These are phyloP conservation scores for Hirtodrosophila alboralis DNA, from an alignment of 2,888 invertebrate genomes.

Conservation along the genomic window DNA sequence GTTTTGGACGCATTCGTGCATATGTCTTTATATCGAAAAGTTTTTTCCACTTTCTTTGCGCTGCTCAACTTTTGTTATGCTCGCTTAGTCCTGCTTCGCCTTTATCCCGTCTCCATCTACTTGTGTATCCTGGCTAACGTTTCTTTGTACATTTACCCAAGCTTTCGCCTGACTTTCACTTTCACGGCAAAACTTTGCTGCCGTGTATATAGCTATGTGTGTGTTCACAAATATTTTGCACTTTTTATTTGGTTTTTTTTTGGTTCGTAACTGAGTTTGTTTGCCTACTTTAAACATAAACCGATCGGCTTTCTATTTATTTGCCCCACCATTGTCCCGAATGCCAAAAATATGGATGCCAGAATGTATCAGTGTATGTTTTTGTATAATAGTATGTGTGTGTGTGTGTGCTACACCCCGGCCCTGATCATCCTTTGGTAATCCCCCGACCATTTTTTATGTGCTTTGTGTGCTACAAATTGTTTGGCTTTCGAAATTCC, in stretches of 20 bases:
- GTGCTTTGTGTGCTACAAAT: conserved; percentile 73
- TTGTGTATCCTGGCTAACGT: conserved; percentile 15
- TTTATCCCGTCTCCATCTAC: conserved; percentile 13
- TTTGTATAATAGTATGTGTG: conserved; percentile 6
- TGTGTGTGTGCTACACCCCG: conserved; percentile 3
- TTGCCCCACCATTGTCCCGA: conserved; percentile 40
- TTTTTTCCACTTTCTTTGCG: conserved; percentile 74
- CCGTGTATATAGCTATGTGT: conserved; percentile 15
- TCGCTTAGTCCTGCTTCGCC: conserved; percentile 58
- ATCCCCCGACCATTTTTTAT: conserved; percentile 38
- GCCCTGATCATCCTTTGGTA: conserved; percentile 36
- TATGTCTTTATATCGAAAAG: conserved; percentile 76
- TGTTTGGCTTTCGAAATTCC: conserved; percentile 74
- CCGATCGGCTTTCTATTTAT: conserved; percentile 67
- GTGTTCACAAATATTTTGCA: conserved; percentile 42
- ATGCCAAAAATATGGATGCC: conserved; percentile 38
- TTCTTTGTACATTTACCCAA: conserved; percentile 48
- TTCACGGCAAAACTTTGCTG: conserved; percentile 37
- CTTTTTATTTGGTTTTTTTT: conserved; percentile 21
- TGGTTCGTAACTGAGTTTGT: conserved; percentile 28
- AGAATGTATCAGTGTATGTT: conserved; percentile 31
- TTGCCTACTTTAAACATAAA: conserved; percentile 69
- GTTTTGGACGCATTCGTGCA: conserved; percentile 64
- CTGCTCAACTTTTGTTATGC: conserved; percentile 78
- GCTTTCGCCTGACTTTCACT: conserved; percentile 58